A percentile compares a stretch with the other conserved stretches of the same genome.
These are phyloP conservation scores for Ciona savignyi DNA, from an alignment of 23 tunicate species.

Conservation along the genomic window DNA sequence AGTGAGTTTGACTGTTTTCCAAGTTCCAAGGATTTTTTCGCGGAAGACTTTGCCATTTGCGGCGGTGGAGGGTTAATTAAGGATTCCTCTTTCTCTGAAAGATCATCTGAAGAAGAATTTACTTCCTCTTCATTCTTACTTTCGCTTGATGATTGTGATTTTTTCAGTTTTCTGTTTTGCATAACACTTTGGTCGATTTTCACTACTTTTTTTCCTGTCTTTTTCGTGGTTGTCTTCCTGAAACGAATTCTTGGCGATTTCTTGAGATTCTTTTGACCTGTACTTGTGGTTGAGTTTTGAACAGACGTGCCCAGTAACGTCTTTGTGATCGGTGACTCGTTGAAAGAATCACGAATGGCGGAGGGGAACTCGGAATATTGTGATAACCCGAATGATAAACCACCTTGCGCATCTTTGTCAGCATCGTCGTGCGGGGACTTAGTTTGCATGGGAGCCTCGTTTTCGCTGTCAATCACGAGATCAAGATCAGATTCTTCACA, in stretches of 20 bases:
- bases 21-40: too few relatives aligned
- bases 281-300: neutral
- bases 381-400: neutral
- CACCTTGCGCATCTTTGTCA: neutral
- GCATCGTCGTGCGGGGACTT: neutral
- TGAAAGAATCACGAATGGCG: neutral
- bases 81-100: too few relatives aligned
- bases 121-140: neutral
- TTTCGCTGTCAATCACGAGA: neutral
- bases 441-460: too few relatives aligned
- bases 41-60: neutral
- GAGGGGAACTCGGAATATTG: neutral
- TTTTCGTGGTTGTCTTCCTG: neutral
- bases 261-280: too few relatives aligned
- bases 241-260: neutral
- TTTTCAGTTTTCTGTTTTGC: neutral
- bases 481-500: neutral
- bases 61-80: neutral
- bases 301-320: neutral
- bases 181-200: too few relatives aligned
- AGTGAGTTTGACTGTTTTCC: neutral
- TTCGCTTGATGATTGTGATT: neutral
- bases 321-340: neutral
- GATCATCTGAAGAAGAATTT: neutral
- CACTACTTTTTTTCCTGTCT: neutral